phyloP scores from a whole-genome alignment of 2,797 vertebrate species.

The Vireo griseus region DNA sequence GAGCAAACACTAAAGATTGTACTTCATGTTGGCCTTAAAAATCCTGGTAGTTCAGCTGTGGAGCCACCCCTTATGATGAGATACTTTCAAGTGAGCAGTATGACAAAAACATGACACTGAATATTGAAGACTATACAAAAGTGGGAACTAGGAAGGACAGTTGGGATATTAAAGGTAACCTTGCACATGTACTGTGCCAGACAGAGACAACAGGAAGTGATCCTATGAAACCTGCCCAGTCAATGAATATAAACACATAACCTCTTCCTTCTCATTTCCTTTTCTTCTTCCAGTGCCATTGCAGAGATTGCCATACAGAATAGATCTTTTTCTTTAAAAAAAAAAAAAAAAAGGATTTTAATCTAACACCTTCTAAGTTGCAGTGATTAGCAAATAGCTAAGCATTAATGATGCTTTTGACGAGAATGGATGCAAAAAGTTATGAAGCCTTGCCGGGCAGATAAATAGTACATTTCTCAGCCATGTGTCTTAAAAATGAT shows the following conservation, averaged over 20 bases:
- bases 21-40: not conserved
- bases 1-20: not conserved
- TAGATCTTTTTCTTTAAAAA: not conserved
- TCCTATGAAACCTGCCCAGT: not conserved
- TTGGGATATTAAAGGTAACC: not conserved
- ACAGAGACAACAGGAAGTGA: not conserved
- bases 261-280: not conserved
- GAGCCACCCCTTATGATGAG: not conserved
- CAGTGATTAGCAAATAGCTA: slow-evolving; percentile 28
- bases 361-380: not conserved
- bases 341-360: not conserved
- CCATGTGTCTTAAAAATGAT: slow-evolving; percentile 70
- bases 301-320: not conserved
- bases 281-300: not conserved
- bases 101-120: not conserved
- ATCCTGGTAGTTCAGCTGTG: not conserved
- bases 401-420: not conserved
- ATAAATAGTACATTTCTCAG: slow-evolving; percentile 54
- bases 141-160: not conserved
- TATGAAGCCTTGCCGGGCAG: slow-evolving; percentile 34
- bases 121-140: not conserved
- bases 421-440: slow-evolving; percentile 1
- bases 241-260: not conserved
- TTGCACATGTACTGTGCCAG: not conserved
- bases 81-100: not conserved